Evolutionary conservation across 2,888 invertebrate genomes (phyloP).

Genomic region (Pycnomerus fuliginosus): DNA sequence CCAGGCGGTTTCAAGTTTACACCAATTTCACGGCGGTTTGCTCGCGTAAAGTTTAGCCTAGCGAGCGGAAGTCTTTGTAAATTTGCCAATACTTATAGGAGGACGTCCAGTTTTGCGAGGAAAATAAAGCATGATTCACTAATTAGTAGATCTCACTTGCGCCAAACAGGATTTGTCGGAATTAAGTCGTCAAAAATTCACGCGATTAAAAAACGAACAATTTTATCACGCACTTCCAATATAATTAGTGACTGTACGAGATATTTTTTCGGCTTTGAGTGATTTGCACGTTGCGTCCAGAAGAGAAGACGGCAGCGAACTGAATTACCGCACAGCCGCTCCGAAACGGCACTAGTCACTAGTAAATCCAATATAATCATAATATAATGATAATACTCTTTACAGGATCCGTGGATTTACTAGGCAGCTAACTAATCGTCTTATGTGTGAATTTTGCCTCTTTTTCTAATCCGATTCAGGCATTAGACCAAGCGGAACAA

Average conservation of each 20-base stretch:
- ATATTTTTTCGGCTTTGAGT: slow-evolving; percentile 20
- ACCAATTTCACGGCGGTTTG: slow-evolving; percentile 44
- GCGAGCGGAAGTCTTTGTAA: slow-evolving; percentile 29
- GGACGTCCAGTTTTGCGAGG: too few relatives aligned
- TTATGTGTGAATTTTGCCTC: slow-evolving; percentile 53
- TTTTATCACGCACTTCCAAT: slow-evolving; percentile 13
- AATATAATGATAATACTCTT: slow-evolving; percentile 56
- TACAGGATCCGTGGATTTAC: slow-evolving; percentile 53
- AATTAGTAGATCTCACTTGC: too few relatives aligned
- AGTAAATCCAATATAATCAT: slow-evolving; percentile 55
- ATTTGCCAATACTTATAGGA: slow-evolving; percentile 6
- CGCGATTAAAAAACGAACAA: slow-evolving; percentile 14
- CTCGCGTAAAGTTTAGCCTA: slow-evolving; percentile 28
- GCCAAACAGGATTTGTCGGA: too few relatives aligned
- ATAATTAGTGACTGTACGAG: slow-evolving; percentile 18
- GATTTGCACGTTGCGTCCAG: slow-evolving; percentile 32
- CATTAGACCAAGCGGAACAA: slow-evolving; percentile 21
- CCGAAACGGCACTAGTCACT: slow-evolving; percentile 47
- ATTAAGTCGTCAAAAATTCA: too few relatives aligned
- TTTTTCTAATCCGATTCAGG: slow-evolving; percentile 49
- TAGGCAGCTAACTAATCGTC: slow-evolving; percentile 52
- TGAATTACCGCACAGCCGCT: slow-evolving; percentile 44
- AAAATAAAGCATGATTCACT: too few relatives aligned
- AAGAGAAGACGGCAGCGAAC: slow-evolving; percentile 44
- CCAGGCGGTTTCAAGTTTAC: slow-evolving; percentile 39